Evolutionary conservation across 2,888 invertebrate species (phyloP).

Genomic region (Acholoe squamosa): DNA sequence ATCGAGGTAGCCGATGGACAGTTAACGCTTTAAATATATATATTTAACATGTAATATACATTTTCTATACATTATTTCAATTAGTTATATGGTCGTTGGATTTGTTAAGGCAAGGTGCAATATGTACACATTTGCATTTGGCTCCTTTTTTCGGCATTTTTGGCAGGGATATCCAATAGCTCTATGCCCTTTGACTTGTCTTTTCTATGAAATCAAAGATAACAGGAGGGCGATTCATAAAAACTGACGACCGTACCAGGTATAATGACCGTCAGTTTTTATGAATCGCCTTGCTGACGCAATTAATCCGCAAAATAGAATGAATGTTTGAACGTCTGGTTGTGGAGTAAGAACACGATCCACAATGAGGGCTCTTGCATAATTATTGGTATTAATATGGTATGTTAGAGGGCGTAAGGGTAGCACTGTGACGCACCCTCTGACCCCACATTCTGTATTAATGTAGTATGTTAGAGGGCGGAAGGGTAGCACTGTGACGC

Average conservation of each 20-base stretch:
- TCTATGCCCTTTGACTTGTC: neutral
- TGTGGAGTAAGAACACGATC: slow-evolving; percentile 1
- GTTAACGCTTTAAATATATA: neutral
- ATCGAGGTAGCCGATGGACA: slow-evolving; percentile 42
- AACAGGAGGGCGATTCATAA: no score
- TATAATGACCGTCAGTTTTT: no score
- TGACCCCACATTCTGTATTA: neutral
- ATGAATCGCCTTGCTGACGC: neutral
- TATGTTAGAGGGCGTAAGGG: neutral
- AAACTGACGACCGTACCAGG: no score
- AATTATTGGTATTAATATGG: neutral
- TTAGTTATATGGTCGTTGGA: neutral
- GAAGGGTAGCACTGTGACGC: neutral
- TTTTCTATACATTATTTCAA: neutral
- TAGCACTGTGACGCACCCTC: neutral
- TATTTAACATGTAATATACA: neutral
- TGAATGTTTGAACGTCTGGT: neutral
- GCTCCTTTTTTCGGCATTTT: neutral
- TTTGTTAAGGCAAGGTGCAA: slow-evolving; percentile 48
- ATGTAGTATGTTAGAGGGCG: neutral
- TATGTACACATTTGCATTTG: slow-evolving; percentile 43
- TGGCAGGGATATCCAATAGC: slow-evolving; percentile 3
- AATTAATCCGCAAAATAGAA: neutral
- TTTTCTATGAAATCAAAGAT: no score
- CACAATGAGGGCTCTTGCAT: slow-evolving; percentile 10